Evolutionary conservation across 2,797 vertebrate species (phyloP).

Genomic region (Megaceryle alcyon): DNA sequence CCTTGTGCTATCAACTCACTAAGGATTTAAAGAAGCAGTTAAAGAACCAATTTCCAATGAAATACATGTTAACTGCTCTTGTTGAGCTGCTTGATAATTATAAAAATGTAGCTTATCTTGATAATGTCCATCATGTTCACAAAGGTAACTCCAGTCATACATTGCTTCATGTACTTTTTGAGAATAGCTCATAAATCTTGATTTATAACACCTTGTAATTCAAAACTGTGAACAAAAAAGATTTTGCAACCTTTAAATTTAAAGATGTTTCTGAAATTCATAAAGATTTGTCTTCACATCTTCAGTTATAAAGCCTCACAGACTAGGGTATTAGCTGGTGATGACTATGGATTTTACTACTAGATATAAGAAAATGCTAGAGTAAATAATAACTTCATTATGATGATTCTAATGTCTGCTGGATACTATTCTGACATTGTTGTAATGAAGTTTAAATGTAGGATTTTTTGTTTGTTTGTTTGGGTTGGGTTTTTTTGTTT

Average conservation of each 20-base stretch:
- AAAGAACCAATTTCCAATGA: neutral
- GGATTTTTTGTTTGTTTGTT: too few species aligned
- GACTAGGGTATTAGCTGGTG: neutral
- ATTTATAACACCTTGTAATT: neutral
- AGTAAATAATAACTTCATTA: neutral
- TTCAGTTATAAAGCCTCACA: neutral
- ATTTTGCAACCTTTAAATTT: neutral
- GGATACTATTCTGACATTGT: neutral
- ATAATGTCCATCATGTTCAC: neutral
- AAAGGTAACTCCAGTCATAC: neutral
- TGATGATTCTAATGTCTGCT: neutral
- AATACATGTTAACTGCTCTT: neutral
- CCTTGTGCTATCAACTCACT: neutral
- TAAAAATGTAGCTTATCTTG: neutral
- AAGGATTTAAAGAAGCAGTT: neutral
- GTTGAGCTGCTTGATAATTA: neutral
- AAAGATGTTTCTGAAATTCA: neutral
- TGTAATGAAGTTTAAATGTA: neutral
- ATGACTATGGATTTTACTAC: neutral
- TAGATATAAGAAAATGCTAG: neutral
- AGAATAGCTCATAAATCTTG: neutral
- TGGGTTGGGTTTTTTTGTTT: neutral
- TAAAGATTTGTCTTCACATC: neutral
- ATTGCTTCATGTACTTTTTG: neutral
- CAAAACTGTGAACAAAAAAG: neutral